A percentile compares a stretch with the other conserved stretches of the same genome.
Conservation (phyloP, 2,113 vertebrate species). For the Drymodes brunneopygia region DNA sequence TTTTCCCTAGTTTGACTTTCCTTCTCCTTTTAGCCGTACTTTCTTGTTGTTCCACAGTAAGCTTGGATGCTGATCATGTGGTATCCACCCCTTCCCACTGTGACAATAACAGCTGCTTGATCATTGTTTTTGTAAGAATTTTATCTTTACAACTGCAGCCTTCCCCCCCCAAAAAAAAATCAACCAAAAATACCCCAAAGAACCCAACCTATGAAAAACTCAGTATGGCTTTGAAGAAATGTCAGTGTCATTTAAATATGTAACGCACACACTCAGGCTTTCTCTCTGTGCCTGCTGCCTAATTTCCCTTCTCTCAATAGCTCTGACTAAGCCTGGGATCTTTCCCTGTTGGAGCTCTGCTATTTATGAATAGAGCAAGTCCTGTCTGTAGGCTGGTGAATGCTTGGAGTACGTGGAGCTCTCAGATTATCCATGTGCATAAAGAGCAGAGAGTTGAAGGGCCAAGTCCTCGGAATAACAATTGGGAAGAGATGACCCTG, state of each 20-base stretch:
- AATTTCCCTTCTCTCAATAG: conserved; percentile 43
- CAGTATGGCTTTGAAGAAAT: neutral
- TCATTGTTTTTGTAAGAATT: neutral
- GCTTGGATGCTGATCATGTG: neutral
- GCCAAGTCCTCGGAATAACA: neutral
- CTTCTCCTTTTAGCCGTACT: neutral
- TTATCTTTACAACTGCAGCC: neutral
- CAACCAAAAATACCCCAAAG: neutral
- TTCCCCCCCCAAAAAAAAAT: neutral
- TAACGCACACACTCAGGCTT: neutral
- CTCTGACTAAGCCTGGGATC: conserved; percentile 1
- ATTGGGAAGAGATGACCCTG: neutral
- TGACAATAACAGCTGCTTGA: neutral
- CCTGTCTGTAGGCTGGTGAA: neutral
- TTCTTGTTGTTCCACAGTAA: neutral
- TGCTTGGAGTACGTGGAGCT: neutral
- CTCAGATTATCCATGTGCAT: neutral
- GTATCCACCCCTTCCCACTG: neutral
- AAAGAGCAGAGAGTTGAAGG: neutral
- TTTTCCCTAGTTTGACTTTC: neutral
- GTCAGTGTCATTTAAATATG: neutral
- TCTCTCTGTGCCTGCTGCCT: neutral
- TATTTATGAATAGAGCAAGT: conserved; percentile 1
- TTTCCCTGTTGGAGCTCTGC: conserved; percentile 26
- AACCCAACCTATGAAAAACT: neutral